Percentiles rank a stretch among this genome's conserved stretches.
Conservation (phyloP, 1,140 invertebrate species). For the Tachypleus tridentatus region DNA sequence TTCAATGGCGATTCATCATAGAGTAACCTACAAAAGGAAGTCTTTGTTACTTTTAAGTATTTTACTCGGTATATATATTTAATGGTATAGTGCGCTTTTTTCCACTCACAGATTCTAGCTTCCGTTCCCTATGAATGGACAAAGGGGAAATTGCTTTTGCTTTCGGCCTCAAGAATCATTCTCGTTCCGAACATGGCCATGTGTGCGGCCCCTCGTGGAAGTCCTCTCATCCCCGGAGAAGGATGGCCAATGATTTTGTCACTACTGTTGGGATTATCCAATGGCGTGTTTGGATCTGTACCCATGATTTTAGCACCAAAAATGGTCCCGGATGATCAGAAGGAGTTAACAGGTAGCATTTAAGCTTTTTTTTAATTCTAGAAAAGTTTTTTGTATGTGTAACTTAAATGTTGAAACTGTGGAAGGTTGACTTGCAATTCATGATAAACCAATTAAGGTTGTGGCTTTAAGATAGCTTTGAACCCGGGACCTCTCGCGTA, state of each 20-base stretch:
- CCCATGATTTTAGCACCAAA: slow-evolving; percentile 81
- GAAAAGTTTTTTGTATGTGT: too few relatives aligned
- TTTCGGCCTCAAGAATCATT: slow-evolving; percentile 52
- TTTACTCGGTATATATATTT: too few relatives aligned
- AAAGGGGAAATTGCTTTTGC: slow-evolving; percentile 53
- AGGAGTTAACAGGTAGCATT: slow-evolving; percentile 52
- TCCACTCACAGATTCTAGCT: slow-evolving; percentile 51
- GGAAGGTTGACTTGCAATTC: too few relatives aligned
- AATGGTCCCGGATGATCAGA: slow-evolving; percentile 59
- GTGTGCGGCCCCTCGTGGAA: slow-evolving; percentile 57
- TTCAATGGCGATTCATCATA: too few relatives aligned
- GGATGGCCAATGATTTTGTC: slow-evolving; percentile 49
- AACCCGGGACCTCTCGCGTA: too few relatives aligned
- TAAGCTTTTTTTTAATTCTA: not conserved
- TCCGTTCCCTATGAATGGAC: slow-evolving; percentile 67
- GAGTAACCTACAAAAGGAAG: too few relatives aligned
- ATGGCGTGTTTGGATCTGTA: slow-evolving; percentile 74
- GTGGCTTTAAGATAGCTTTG: too few relatives aligned
- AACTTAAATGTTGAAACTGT: too few relatives aligned
- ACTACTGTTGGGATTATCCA: slow-evolving; percentile 62
- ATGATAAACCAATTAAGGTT: too few relatives aligned
- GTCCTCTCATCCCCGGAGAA: slow-evolving; percentile 57
- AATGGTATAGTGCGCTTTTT: not conserved
- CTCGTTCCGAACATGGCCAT: slow-evolving; percentile 66
- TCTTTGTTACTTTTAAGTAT: too few relatives aligned